phyloP scores from a whole-genome alignment of 2,888 invertebrate species.

The Prionchulus punctatus region DNA sequence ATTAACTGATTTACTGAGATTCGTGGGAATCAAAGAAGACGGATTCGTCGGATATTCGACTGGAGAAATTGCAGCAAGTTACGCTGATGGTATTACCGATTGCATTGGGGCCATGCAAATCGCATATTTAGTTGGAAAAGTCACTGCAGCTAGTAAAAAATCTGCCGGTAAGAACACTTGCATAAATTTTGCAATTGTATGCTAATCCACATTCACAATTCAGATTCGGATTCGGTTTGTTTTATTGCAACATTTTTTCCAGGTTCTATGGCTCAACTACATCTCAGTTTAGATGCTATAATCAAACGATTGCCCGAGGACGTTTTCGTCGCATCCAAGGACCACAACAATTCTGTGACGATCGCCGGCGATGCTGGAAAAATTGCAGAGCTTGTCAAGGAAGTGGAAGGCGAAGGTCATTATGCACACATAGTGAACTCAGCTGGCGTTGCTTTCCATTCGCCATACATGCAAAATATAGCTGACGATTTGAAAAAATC shows the following conservation, averaged over 20 bases:
- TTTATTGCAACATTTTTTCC: too few relatives aligned
- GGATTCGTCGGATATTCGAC: slow-evolving; percentile 89
- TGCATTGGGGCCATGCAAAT: slow-evolving; percentile 81
- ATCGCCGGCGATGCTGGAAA: slow-evolving; percentile 64
- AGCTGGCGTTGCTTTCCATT: slow-evolving; percentile 77
- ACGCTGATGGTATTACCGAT: slow-evolving; percentile 85
- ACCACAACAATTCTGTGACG: slow-evolving; percentile 74
- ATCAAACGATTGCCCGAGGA: slow-evolving; percentile 53
- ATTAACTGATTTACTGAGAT: slow-evolving; percentile 64
- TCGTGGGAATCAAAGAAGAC: slow-evolving; percentile 62
- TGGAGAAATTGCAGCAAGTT: slow-evolving; percentile 83
- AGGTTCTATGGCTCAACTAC: slow-evolving; percentile 64
- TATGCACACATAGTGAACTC: slow-evolving; percentile 70
- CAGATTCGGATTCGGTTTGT: too few relatives aligned
- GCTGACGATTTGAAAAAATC: slow-evolving; percentile 52
- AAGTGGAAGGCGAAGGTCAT: slow-evolving; percentile 47
- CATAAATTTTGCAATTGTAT: too few relatives aligned
- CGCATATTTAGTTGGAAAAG: slow-evolving; percentile 78
- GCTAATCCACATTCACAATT: too few relatives aligned
- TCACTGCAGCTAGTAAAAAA: slow-evolving; percentile 57
- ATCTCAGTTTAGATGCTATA: slow-evolving; percentile 61
- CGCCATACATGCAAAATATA: slow-evolving; percentile 67
- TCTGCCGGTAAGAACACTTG: too few relatives aligned
- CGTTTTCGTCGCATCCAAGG: slow-evolving; percentile 73
- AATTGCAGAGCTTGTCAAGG: slow-evolving; percentile 40